Base-by-base conservation (phyloP, 2,888 invertebrate genomes). In the Chelonus formosanus region DNA sequence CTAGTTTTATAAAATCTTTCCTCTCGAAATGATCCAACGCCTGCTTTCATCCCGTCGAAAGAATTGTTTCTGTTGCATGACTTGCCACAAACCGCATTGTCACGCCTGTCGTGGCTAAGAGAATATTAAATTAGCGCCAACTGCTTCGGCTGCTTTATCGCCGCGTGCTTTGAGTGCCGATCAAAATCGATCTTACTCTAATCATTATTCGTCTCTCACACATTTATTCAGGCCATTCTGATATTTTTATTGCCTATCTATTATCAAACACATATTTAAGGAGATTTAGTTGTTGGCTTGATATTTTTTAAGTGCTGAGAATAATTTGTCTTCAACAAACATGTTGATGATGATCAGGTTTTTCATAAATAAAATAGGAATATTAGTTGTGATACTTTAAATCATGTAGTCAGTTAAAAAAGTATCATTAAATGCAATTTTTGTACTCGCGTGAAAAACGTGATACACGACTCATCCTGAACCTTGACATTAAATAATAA, bases 61-160 rank as follows among this genome's bases (percentile, higher is more conserved):
- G 75, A 79, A 79, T 79, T 78, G 79, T 78, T 77, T 77, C 76
- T 74, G 71, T 74, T 73, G 74, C 77, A 73, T 75, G 78, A 76
- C 76, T 79, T 74, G 75, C 73, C 73, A 72, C 73, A 74, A 71
- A 71, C 71, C 71, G 61, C 73, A 73, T 75, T 75, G 79, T 79
- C 77, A 76, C 73, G 78, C 73, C 74, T 78, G 75, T 76, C 76
- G 70, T 58, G 70, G 61, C 63, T 66, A 63, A 72, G 71, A 69
- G 75, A 76, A 78, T 76, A 78, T 78, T 76, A 74, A 81, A 80
- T 80, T 75, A 76, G 75, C 74, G 69, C 35, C 62, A 53, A 62
- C 54, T 40, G 40, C 40, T 6, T 40, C 6, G 40, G 40, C 40
- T 40, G 40, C 40, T 67, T 63, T 45, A 43, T 35, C 7, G 61